phyloP scores from a whole-genome alignment of 2,797 vertebrate genomes.

The Bryconaethiops microstoma region DNA sequence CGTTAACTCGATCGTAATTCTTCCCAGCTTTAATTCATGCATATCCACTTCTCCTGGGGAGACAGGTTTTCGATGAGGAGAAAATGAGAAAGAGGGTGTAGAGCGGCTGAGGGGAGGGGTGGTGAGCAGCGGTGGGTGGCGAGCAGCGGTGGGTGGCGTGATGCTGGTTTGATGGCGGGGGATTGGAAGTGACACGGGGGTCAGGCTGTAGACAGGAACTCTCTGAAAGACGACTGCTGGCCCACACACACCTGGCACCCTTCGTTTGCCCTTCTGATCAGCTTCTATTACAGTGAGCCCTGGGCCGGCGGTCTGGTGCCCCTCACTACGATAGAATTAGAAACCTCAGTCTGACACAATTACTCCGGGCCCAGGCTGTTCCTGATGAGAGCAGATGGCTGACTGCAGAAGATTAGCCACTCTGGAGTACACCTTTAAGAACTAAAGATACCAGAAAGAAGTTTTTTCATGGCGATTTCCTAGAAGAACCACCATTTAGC shows the following conservation, averaged over 20 bases:
- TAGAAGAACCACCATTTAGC: too few relatives aligned
- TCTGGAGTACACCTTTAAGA: neutral
- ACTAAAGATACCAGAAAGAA: neutral
- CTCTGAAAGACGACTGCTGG: slow-evolving; percentile 31
- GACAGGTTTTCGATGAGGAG: slow-evolving; percentile 67
- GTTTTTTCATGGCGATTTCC: too few relatives aligned
- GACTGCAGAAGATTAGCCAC: slow-evolving; percentile 27
- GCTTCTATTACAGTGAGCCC: slow-evolving; percentile 45
- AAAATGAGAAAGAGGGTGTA: slow-evolving; percentile 57
- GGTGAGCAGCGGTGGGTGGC: neutral
- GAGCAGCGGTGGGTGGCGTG: slow-evolving; percentile 32
- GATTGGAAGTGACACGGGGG: slow-evolving; percentile 55
- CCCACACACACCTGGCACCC: slow-evolving; percentile 39
- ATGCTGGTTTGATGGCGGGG: slow-evolving; percentile 38
- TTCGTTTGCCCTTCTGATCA: slow-evolving; percentile 45
- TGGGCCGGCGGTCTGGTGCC: slow-evolving; percentile 14
- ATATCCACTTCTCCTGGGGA: slow-evolving; percentile 55
- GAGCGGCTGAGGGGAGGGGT: slow-evolving; percentile 24
- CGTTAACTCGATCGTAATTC: slow-evolving; percentile 62
- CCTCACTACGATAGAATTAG: slow-evolving; percentile 39
- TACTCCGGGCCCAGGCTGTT: slow-evolving; percentile 24
- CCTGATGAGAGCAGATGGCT: slow-evolving; percentile 18
- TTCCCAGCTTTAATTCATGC: slow-evolving; percentile 63
- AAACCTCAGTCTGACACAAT: slow-evolving; percentile 51
- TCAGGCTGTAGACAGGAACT: slow-evolving; percentile 37